Base-by-base conservation (phyloP, 2,888 invertebrate genomes). In the Aplocera efformata region DNA sequence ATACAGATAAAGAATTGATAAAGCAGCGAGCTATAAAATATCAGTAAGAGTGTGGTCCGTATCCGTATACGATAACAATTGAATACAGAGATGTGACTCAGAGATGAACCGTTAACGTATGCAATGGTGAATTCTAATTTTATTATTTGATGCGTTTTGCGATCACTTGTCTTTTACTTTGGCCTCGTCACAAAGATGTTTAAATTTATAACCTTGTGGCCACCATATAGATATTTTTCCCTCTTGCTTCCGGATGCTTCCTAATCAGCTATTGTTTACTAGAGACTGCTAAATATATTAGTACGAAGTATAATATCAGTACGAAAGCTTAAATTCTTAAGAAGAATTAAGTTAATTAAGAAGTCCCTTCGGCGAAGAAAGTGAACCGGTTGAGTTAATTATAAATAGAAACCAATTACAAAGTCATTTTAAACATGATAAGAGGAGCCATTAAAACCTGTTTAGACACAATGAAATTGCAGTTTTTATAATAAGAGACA, bases 341-440 rank as follows among this genome's bases (percentile, higher is more conserved):
- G n/a, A n/a, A n/a, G n/a, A n/a, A n/a, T n/a, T n/a, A n/a, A n/a
- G n/a, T n/a, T n/a, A n/a, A n/a, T n/a, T n/a, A n/a, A n/a, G n/a
- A n/a, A n/a, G n/a, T n/a, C n/a, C n/a, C 13, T 17, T 17, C 13
- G 13, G 5, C 2, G 13, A 17, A 35, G 40, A 34, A 37, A 31
- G 27, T 17, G 36, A 58, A 64, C 62, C 53, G 52, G 62, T 61
- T 43, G 28, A 36, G 48, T 27, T 57, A 56, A 63, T 58, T 58
- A 54, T 50, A 56, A 44, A 53, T 50, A 45, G 33, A 53, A 57
- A 57, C 45, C 60, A 64, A 69, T 61, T 56, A 58, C 51, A 50
- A 53, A 56, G 50, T 50, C 46, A 55, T 53, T 62, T 50, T 29
- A 42, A 38, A 22, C 26, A 30, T 28, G 27, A 50, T 53, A 57